Conservation (phyloP, 1,140 invertebrate genomes). For the Plectrocnemia conspersa region DNA sequence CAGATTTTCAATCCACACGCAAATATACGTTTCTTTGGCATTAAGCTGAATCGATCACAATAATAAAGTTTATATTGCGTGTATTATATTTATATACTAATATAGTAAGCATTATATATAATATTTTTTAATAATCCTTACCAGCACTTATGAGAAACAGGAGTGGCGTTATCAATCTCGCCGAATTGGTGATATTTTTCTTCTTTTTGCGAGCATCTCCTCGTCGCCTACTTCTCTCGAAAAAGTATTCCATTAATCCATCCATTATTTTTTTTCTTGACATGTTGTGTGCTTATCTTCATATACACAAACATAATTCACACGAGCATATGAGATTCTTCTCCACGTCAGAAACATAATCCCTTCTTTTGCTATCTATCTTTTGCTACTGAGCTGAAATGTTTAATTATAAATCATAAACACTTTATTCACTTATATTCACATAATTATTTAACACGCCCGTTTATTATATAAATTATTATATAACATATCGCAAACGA, state of each 20-base stretch:
- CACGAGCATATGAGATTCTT: constrained; percentile 7
- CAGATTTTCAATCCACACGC: too few relatives aligned
- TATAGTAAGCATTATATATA: neutral
- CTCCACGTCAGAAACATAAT: too few relatives aligned
- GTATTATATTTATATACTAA: neutral
- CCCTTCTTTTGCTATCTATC: too few relatives aligned
- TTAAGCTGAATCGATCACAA: too few relatives aligned
- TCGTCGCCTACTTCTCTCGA: constrained; percentile 7
- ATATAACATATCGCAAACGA: too few relatives aligned
- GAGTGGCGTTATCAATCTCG: constrained; percentile 11
- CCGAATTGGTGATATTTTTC: neutral
- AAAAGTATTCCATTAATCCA: constrained; percentile 21
- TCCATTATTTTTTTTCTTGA: constrained; percentile 27
- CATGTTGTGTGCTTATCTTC: constrained; percentile 11
- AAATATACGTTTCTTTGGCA: too few relatives aligned
- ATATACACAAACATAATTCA: constrained; percentile 13
- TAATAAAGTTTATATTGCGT: neutral
- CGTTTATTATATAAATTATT: too few relatives aligned
- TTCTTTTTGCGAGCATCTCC: constrained; percentile 2
- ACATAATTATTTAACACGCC: too few relatives aligned
- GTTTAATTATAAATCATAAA: too few relatives aligned
- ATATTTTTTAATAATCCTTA: constrained; percentile 10
- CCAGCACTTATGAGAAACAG: constrained; percentile 23
- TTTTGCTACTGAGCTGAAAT: too few relatives aligned
- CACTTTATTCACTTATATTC: too few relatives aligned